Evolutionary conservation across 2,113 vertebrate genomes (phyloP).

Genomic region (Eulemur rufifrons): DNA sequence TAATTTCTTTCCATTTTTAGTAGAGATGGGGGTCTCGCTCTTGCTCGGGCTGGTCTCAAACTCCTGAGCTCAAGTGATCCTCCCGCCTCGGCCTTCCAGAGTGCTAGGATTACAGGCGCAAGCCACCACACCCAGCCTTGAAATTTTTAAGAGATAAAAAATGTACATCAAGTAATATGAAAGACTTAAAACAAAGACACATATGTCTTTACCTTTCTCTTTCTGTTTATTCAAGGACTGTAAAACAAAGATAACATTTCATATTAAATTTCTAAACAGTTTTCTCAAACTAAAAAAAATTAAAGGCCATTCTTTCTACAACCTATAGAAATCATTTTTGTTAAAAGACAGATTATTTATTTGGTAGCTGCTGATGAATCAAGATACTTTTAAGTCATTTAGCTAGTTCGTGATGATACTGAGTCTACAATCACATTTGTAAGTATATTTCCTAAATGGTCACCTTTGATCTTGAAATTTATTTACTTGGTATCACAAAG

Average conservation of each 20-base stretch:
- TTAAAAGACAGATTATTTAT: slow-evolving; percentile 43
- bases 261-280: slow-evolving; percentile 36
- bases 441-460: slow-evolving; percentile 57
- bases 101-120: too few relatives aligned
- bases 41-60: too few relatives aligned
- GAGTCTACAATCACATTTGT: slow-evolving; percentile 34
- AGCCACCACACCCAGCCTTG: too few relatives aligned
- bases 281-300: slow-evolving; percentile 46
- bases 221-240: slow-evolving; percentile 4
- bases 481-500: slow-evolving; percentile 45
- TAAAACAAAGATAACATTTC: slow-evolving; percentile 52
- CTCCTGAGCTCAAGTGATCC: too few relatives aligned
- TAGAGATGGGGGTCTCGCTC: too few relatives aligned
- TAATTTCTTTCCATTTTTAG: too few relatives aligned
- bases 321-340: slow-evolving; percentile 35
- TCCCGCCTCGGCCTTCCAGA: too few relatives aligned
- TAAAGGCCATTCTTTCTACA: slow-evolving; percentile 36
- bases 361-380: slow-evolving; percentile 5
- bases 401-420: not conserved
- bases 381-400: slow-evolving; percentile 34
- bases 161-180: not conserved
- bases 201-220: not conserved
- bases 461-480: slow-evolving; percentile 23
- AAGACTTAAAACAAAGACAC: not conserved
- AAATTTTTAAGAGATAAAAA: slow-evolving; percentile 22